Base-by-base conservation (phyloP, 2,888 invertebrate species). In the Leucozona laternaria region DNA sequence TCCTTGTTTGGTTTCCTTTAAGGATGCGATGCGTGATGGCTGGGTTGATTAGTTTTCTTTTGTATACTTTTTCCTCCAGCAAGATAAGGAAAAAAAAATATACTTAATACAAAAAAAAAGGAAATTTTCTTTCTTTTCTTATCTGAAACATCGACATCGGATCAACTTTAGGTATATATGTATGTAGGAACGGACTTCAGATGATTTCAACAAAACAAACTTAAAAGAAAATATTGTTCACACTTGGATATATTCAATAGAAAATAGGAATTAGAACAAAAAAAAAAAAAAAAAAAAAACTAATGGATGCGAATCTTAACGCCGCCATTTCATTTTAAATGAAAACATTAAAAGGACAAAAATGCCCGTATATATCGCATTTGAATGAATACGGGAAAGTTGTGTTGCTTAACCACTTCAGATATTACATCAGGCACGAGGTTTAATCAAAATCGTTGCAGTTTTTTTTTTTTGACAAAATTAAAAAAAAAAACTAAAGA, bases 31-130 rank as follows among this genome's bases (percentile, higher is more conserved):
- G 43, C 43, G 25, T 62, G 40, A 15, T 64, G 45, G 45, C 31
- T 64, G 70, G 68, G 79, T 79, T 64, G 79, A 84, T 84, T 79
- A 84, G 79, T 76, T 71, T 75, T 76, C 79, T 66, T 53, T 76
- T 75, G 62, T 75, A 70, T 55, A 64, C 28, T 45, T 48, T 53
- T 77, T 37, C 17, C 11, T 45, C 45, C 5, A 28, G 43, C n/a
- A 3, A 22, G 25, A 50, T 22, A 25, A 22, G 6, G 11, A 50
- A 22, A 22, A 48, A 11, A 22, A 15, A n/a, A 31, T 28, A 13
- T 53, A 55, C n/a, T n/a, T 17, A 60, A 48, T 15, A 25, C 6
- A 45, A 45, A 62, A 50, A 53, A 58, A 64, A 75, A 62, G n/a
- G 3, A 62, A 43, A 45, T 48, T 66, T 71, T 76, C 43, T 45